Conservation (phyloP, 2,888 invertebrate genomes). For the Biston stratarius region DNA sequence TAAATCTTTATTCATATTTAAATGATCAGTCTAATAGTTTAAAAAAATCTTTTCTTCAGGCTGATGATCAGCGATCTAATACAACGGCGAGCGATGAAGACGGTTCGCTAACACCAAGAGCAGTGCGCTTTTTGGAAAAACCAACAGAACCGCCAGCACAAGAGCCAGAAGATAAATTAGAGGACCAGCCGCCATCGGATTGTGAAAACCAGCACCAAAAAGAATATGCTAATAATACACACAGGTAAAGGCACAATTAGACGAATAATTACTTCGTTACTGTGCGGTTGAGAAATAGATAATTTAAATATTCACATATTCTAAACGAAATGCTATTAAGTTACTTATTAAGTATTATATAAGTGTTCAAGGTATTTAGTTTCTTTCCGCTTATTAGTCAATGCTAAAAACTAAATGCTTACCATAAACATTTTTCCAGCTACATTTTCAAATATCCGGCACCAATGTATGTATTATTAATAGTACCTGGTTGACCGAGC, state of each 20-base stretch:
- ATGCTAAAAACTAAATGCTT: no score
- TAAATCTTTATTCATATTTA: no score
- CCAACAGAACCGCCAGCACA: slow-evolving; percentile 71
- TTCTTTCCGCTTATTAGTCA: no score
- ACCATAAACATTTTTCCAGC: background rate
- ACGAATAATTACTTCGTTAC: background rate
- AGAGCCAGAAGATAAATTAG: slow-evolving; percentile 57
- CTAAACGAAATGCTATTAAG: no score
- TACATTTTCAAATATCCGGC: background rate
- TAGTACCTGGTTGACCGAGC: no score
- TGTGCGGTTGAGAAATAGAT: no score
- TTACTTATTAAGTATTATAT: no score
- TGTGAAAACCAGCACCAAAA: slow-evolving; percentile 63
- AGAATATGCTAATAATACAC: slow-evolving; percentile 53
- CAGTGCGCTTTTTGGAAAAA: slow-evolving; percentile 89
- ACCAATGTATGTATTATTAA: no score
- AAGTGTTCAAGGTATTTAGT: no score
- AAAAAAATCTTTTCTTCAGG: slow-evolving; percentile 51
- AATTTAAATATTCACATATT: no score
- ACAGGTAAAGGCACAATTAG: slow-evolving; percentile 56
- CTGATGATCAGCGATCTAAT: slow-evolving; percentile 75
- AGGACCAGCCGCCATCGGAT: slow-evolving; percentile 53
- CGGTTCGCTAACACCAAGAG: slow-evolving; percentile 86
- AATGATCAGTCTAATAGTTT: background rate
- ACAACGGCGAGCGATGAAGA: slow-evolving; percentile 86